A percentile compares a stretch with the other conserved stretches of the same genome.
phyloP scores from a whole-genome alignment of 2,888 invertebrate species.

The Drosophila subsilvestris region DNA sequence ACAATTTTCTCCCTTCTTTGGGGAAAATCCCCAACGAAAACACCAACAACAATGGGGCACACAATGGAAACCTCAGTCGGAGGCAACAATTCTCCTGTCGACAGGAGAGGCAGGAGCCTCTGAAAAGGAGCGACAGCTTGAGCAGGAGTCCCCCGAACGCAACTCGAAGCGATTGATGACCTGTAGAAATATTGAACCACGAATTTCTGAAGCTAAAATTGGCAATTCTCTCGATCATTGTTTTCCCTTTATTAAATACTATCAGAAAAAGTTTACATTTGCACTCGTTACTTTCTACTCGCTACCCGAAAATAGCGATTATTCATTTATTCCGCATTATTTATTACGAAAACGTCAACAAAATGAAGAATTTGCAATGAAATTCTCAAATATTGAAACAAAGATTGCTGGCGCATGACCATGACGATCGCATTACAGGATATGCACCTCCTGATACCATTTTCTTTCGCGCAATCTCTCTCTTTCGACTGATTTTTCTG shows the following conservation, averaged over 20 bases:
- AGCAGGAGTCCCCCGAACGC: neutral
- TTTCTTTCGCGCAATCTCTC: neutral
- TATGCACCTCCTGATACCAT: slow-evolving; percentile 23
- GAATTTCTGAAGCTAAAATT: too few species aligned
- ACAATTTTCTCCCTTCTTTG: slow-evolving; percentile 35
- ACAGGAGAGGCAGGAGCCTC: slow-evolving; percentile 17
- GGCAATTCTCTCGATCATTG: too few species aligned
- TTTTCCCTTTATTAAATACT: too few species aligned
- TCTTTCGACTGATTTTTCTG: slow-evolving; percentile 10
- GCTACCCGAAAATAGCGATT: neutral
- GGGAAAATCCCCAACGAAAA: slow-evolving; percentile 12
- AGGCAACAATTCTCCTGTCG: slow-evolving; percentile 23
- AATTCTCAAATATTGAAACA: too few species aligned
- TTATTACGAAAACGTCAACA: too few species aligned
- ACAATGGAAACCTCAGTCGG: slow-evolving; percentile 38
- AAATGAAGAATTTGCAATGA: too few species aligned
- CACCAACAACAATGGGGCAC: slow-evolving; percentile 27
- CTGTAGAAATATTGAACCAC: neutral
- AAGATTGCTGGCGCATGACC: neutral
- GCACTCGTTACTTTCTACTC: neutral
- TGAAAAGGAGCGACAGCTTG: neutral
- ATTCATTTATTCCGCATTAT: neutral
- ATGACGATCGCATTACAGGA: neutral
- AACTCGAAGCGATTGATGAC: slow-evolving; percentile 1
- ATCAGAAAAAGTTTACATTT: too few species aligned